These are phyloP conservation scores for Hyposoter dolosus DNA, from an alignment of 2,888 invertebrate species.

Conservation along the genomic window DNA sequence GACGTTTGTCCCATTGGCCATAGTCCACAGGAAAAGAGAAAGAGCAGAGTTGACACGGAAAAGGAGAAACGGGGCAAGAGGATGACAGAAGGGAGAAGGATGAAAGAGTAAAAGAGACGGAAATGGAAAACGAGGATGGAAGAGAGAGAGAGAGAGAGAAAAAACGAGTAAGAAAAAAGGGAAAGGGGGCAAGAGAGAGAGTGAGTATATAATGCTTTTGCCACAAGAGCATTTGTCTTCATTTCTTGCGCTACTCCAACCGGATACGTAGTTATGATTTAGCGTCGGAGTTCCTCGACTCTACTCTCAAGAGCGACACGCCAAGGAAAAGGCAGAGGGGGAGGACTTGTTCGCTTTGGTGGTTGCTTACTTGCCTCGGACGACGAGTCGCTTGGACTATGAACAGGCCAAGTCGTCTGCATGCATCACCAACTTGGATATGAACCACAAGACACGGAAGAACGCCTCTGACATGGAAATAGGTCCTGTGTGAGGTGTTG, in stretches of 20 bases:
- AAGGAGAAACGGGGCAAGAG: neutral
- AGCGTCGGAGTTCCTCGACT: conserved; percentile 72
- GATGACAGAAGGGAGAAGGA: neutral
- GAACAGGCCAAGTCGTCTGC: conserved; percentile 31
- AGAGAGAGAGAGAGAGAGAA: neutral
- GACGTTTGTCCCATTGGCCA: conserved; percentile 35
- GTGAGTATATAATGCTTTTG: conserved; percentile 47
- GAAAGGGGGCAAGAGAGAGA: conserved; percentile 22
- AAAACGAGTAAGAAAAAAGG: neutral
- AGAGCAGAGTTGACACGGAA: neutral
- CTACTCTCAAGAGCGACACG: conserved; percentile 64
- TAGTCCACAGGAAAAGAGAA: conserved; percentile 16
- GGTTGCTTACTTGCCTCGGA: conserved; percentile 57
- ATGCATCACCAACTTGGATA: conserved; percentile 16
- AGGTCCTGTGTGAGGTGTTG: conserved; percentile 3
- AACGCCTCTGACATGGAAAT: conserved; percentile 48
- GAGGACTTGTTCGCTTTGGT: conserved; percentile 51
- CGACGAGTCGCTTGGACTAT: conserved; percentile 44
- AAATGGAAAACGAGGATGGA: neutral
- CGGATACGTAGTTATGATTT: conserved; percentile 81
- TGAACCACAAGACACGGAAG: conserved; percentile 31
- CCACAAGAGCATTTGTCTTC: conserved; percentile 80
- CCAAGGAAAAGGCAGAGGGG: conserved; percentile 6
- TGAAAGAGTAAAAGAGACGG: conserved; percentile 11
- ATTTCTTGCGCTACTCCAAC: conserved; percentile 80